Evolutionary conservation across 2,797 vertebrate genomes (phyloP).

Genomic region (Chelon auratus): DNA sequence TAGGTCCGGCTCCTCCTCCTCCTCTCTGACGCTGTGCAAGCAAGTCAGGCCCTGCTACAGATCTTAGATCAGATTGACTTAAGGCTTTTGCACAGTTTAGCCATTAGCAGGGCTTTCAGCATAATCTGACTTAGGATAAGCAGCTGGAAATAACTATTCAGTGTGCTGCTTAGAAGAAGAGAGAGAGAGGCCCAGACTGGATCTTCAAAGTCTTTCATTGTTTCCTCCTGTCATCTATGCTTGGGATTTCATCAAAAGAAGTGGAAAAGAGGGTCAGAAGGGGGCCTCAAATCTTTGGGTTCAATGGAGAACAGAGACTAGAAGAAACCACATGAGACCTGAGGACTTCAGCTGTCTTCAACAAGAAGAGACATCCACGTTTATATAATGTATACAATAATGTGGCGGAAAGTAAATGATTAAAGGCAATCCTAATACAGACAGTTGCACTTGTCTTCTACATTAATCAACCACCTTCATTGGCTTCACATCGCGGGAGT

Average conservation of each 20-base stretch:
- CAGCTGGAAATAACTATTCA: conserved; percentile 57
- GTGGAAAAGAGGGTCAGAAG: conserved; percentile 46
- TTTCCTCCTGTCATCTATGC: conserved; percentile 73
- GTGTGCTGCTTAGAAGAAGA: conserved; percentile 29
- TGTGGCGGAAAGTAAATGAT: background rate
- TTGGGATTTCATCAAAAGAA: conserved; percentile 56
- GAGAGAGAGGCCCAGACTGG: conserved; percentile 25
- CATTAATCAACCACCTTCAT: too few species aligned
- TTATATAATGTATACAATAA: too few species aligned
- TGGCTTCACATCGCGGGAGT: background rate
- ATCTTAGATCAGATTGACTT: conserved; percentile 70
- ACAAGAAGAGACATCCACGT: background rate
- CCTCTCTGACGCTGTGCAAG: conserved; percentile 52
- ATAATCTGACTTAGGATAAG: conserved; percentile 70
- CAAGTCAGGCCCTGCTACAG: conserved; percentile 57
- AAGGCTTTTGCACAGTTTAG: conserved; percentile 53
- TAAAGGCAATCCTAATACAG: background rate
- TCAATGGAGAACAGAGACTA: conserved; percentile 44
- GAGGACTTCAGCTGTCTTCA: conserved; percentile 11
- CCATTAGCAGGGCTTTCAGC: conserved; percentile 47
- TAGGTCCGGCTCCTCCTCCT: conserved; percentile 45
- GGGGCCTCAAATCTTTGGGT: conserved; percentile 31
- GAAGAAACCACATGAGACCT: conserved; percentile 44
- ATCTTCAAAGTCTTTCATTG: conserved; percentile 68
- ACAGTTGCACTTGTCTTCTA: background rate